These are phyloP conservation scores for Drosophila colorata DNA, from an alignment of 2,888 invertebrate species.

Conservation along the genomic window DNA sequence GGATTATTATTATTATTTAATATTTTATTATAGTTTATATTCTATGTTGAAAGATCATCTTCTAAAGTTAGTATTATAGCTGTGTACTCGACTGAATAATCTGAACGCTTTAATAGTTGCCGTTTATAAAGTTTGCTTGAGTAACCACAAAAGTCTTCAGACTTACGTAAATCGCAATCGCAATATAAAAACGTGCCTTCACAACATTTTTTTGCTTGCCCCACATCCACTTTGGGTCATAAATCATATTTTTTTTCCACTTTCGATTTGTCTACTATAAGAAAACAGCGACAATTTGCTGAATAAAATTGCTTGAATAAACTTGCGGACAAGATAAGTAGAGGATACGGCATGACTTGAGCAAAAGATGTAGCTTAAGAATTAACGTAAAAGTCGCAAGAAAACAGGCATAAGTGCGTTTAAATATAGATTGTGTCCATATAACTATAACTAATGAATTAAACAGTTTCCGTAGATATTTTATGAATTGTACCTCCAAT, in stretches of 20 bases:
- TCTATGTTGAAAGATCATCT: neutral
- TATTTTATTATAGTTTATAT: neutral
- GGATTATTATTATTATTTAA: too few relatives aligned
- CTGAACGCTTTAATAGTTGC: neutral
- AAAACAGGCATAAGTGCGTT: neutral
- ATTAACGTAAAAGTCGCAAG: neutral
- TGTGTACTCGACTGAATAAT: too few relatives aligned
- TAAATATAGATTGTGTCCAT: neutral
- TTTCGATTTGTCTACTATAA: conserved; percentile 10
- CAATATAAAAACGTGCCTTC: conserved; percentile 21
- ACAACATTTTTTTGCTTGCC: conserved; percentile 1
- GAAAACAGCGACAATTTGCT: conserved; percentile 13
- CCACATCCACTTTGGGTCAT: conserved; percentile 1
- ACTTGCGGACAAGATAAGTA: conserved; percentile 5
- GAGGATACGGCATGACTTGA: conserved; percentile 2
- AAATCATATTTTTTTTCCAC: conserved; percentile 23
- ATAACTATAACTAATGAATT: neutral
- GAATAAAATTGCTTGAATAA: neutral
- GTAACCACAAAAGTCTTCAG: neutral
- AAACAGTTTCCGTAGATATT: neutral
- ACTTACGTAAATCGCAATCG: neutral
- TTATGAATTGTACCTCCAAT: too few relatives aligned
- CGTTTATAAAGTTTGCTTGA: neutral
- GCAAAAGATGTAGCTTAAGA: conserved; percentile 14
- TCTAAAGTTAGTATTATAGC: neutral